Percentiles rank a stretch among this genome's conserved stretches.
phyloP scores from a whole-genome alignment of 2,113 vertebrate species.

The Elgaria multicarinata region DNA sequence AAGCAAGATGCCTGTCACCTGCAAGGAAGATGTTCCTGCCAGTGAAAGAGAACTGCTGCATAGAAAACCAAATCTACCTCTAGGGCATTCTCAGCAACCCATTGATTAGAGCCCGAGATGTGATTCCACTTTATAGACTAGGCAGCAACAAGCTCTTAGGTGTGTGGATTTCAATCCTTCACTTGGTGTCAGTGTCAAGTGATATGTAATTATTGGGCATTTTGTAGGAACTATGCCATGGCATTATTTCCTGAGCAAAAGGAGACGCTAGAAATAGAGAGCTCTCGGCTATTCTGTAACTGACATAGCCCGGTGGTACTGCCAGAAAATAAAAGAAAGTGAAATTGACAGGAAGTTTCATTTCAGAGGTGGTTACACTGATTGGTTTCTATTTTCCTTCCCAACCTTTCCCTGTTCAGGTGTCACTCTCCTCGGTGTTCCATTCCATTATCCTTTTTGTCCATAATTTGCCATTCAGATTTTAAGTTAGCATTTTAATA shows the following conservation, averaged over 20 bases:
- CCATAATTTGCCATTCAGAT: not conserved
- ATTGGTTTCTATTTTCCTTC: not conserved
- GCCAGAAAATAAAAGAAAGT: constrained; percentile 27
- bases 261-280: constrained; percentile 28
- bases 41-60: not conserved
- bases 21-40: constrained; percentile 11
- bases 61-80: not conserved
- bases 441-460: not conserved
- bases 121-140: constrained; percentile 14
- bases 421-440: not conserved
- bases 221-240: constrained; percentile 57
- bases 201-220: constrained; percentile 55
- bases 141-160: not conserved
- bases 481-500: constrained; percentile 33
- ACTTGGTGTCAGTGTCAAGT: constrained; percentile 52
- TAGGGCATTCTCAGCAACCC: constrained; percentile 17
- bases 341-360: constrained; percentile 40
- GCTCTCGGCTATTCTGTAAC: not conserved
- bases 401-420: not conserved
- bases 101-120: constrained; percentile 20
- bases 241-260: constrained; percentile 54
- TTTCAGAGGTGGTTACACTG: not conserved
- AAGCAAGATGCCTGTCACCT: not conserved
- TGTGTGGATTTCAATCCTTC: constrained; percentile 30
- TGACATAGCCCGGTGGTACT: not conserved